Conservation (phyloP, 2,797 vertebrate genomes). For the Sebastes vulpes region DNA sequence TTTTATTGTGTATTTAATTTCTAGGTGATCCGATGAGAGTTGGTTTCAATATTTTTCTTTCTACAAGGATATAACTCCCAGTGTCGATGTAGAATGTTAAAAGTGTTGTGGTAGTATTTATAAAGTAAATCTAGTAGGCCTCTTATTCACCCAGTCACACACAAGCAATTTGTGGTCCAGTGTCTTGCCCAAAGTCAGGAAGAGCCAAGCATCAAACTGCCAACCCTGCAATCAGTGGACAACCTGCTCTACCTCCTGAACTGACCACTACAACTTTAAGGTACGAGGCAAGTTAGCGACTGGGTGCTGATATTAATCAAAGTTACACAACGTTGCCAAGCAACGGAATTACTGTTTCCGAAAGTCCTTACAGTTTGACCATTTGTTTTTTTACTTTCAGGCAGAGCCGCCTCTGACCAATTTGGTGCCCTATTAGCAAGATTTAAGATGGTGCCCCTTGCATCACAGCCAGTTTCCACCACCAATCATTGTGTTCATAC, state of each 20-base stretch:
- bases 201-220: not conserved
- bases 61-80: too few relatives aligned
- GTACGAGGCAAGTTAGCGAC: not conserved
- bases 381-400: not conserved
- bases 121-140: not conserved
- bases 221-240: not conserved
- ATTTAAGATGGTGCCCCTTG: not conserved
- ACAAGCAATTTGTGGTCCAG: not conserved
- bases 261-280: not conserved
- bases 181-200: not conserved
- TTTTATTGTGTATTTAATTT: too few relatives aligned
- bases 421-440: not conserved
- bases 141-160: not conserved
- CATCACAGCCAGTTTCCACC: not conserved
- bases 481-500: not conserved
- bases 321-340: not conserved
- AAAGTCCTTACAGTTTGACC: not conserved
- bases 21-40: too few relatives aligned
- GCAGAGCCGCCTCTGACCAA: not conserved
- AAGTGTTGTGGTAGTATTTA: not conserved
- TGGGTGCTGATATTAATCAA: not conserved
- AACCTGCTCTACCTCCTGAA: not conserved
- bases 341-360: not conserved
- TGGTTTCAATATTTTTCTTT: too few relatives aligned
- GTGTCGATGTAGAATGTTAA: too few relatives aligned